Base-by-base conservation (phyloP, 2,797 vertebrate species). In the Spinus pinus region DNA sequence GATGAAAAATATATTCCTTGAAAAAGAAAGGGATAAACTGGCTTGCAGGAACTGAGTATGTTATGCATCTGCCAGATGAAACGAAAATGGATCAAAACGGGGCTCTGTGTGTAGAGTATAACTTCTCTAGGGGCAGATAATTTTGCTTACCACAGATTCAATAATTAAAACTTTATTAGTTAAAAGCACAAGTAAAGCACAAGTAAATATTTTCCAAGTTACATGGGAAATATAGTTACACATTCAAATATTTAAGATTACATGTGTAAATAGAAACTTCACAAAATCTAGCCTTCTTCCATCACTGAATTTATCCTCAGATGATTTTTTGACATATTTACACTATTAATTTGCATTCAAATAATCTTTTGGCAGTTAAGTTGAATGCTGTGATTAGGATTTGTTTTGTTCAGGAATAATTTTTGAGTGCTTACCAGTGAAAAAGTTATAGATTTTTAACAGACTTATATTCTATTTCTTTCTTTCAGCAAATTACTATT, bases 301-400 rank as follows among this genome's bases (percentile, higher is more conserved):
- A 56, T 79, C 19, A 28, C 33, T 81, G 33, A 91, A 93, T 89
- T 70, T 83, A 50, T 91, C 37, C 49, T 21, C 21, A 42, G 22
- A 83, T 61, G 37, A 66, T 86, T 89, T 84, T 94, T 24, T 54
- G 6, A 85, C 92, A 86, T 42, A 31, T 57, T 82, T 56, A 73
- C 54, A 60, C 61, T 79, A 84, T 44, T 79, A 41, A 39, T 82
- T 88, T 92, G 49, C 33, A 25, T 28, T 54, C 44, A 94, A 96
- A 83, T 88, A 1, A 85, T 47, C 19, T 74, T 90, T 86, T 87
- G 41, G n/a, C 78, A 61, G 64, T 50, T 88, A 88, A 66, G 5
- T 37, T 77, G 83, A 93, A 97, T 86, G 49, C 23, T 92, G 28
- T 65, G 56, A 53, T 91, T 90, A 92, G 28, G n/a, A 88, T 42